phyloP scores from a whole-genome alignment of 35 echinoderm and acorn worm genomes.

The Acanthaster planci region DNA sequence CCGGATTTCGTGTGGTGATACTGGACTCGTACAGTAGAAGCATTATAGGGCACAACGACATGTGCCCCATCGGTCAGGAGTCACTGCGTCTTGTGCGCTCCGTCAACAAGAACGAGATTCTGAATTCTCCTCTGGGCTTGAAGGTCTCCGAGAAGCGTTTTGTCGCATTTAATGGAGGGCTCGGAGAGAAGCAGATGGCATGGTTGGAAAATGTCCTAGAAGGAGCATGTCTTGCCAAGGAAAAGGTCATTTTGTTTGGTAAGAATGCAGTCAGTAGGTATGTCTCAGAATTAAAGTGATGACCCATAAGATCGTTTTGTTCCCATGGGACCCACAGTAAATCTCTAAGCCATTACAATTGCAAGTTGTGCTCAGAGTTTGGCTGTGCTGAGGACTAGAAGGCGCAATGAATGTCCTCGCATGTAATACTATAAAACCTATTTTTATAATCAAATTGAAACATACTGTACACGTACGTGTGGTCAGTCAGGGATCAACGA shows the following conservation, averaged over 20 bases:
- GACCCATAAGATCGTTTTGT: no score
- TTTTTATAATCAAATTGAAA: no score
- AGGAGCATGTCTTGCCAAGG: constrained; percentile 27
- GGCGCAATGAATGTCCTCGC: no score
- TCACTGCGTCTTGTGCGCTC: constrained; percentile 24
- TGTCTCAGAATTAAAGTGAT: no score
- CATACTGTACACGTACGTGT: no score
- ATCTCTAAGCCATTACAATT: no score
- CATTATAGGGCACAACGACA: constrained; percentile 6
- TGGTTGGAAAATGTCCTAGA: constrained; percentile 73
- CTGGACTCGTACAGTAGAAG: constrained; percentile 58
- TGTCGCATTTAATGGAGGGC: constrained; percentile 59
- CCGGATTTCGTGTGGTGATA: constrained; percentile 61
- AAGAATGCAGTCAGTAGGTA: neutral
- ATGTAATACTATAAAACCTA: no score
- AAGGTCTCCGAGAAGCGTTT: constrained; percentile 35
- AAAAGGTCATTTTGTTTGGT: constrained; percentile 66
- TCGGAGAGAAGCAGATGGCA: constrained; percentile 61
- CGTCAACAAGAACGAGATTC: constrained; percentile 44
- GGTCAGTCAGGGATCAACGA: no score
- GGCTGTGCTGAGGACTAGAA: no score
- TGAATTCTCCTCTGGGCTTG: constrained; percentile 53
- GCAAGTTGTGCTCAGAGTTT: no score
- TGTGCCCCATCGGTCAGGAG: constrained; percentile 19
- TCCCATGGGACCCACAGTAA: no score